These are phyloP conservation scores for Girardinichthys multiradiatus DNA, from an alignment of 2,113 vertebrate species.

Conservation along the genomic window DNA sequence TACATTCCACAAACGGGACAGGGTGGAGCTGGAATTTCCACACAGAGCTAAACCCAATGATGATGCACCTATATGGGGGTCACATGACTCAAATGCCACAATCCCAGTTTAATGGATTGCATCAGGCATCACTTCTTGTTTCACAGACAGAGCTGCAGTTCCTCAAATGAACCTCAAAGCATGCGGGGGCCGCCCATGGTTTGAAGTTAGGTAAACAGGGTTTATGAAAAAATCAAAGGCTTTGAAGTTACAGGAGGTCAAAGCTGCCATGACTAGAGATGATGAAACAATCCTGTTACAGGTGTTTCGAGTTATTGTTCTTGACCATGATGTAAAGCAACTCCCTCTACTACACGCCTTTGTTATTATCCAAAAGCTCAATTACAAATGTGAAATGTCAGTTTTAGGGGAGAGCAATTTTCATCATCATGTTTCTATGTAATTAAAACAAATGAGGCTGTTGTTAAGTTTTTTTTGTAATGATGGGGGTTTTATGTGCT, in stretches of 20 bases:
- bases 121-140: constrained; percentile 58
- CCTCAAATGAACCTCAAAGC: constrained; percentile 21
- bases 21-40: constrained; percentile 58
- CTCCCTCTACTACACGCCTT: background rate
- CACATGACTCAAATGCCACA: constrained; percentile 27
- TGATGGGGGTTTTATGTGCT: too few relatives aligned
- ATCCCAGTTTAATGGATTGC: constrained; percentile 17
- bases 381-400: constrained; percentile 16
- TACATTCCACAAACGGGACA: background rate
- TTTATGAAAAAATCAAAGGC: background rate
- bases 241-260: constrained; percentile 11
- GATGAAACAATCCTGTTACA: background rate
- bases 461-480: background rate
- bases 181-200: background rate
- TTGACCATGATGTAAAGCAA: constrained; percentile 48
- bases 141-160: constrained; percentile 30
- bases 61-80: constrained; percentile 21
- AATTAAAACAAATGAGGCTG: background rate
- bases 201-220: background rate
- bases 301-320: background rate
- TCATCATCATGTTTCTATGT: background rate
- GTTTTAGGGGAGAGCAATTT: background rate
- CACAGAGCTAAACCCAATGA: constrained; percentile 6
- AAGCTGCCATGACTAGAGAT: background rate
- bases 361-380: constrained; percentile 3